These are phyloP conservation scores for Falco punctatus DNA, from an alignment of 2,113 vertebrate species.

Conservation along the genomic window DNA sequence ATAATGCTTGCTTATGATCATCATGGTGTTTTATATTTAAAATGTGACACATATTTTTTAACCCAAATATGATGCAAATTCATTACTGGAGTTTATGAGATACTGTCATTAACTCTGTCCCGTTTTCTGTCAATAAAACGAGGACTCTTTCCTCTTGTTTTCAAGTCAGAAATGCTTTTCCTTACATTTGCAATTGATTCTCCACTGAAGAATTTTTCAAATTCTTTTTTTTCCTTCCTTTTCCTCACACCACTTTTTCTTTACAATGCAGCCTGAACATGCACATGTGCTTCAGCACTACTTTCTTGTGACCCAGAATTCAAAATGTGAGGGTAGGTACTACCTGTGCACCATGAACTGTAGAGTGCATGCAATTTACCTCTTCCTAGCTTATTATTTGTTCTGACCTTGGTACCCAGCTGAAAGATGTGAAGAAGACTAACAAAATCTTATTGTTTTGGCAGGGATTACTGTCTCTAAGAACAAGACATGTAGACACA, in stretches of 20 bases:
- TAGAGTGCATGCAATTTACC: background rate
- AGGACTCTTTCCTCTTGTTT: background rate
- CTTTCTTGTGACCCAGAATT: background rate
- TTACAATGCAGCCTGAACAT: background rate
- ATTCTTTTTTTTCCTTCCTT: background rate
- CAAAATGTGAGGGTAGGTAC: background rate
- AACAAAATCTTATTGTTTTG: background rate
- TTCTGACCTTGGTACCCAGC: background rate
- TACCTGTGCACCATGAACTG: background rate
- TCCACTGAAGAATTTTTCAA: background rate
- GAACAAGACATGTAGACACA: background rate
- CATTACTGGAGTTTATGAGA: background rate
- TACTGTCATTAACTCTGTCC: background rate
- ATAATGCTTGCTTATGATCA: background rate
- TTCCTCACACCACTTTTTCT: background rate
- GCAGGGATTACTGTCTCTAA: background rate
- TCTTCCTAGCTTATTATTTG: background rate
- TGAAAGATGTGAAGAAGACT: background rate
- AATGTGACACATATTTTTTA: background rate
- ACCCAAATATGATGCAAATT: background rate
- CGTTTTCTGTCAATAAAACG: background rate
- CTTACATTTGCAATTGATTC: background rate
- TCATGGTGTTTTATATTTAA: background rate
- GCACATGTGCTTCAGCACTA: background rate
- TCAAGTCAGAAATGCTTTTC: background rate